Evolutionary conservation across 1,140 invertebrate species (phyloP), one percentile per base, ranked within the genome.

Genomic region (Gonatopus flavifemur): DNA sequence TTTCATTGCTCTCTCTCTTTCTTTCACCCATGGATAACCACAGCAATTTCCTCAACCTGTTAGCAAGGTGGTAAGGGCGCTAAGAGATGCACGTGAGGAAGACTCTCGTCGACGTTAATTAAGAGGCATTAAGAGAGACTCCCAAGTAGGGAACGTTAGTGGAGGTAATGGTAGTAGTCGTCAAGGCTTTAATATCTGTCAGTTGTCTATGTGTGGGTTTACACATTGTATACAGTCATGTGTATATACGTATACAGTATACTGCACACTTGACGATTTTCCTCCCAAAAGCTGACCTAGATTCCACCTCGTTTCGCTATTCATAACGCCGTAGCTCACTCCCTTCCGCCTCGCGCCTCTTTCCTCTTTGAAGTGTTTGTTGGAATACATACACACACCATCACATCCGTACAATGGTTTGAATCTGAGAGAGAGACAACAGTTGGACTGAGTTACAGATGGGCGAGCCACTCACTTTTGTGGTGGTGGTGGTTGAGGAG

Each of bases 81-180:
- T 53, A 36, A 59, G 40, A n/a, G 52, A 55, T 55, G 58, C 44
- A 32, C 44, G 52, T 18, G 38, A 33, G 36, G 20, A 24, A 45
- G 31, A 32, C 56, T 55, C 39, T 51, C 43, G 40, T 59, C 47
- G 38, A 46, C 55, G 50, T 59, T 59, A 59, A 59, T 55, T 59
- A 59, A 60, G 52, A 55, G 44, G 53, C 52, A 59, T 61, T 61
- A 59, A 59, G 52, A n/a, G n/a, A 55, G 57, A 47, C 43, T 60
- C 46, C 16, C n/a, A n/a, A n/a, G n/a, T n/a, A 15, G 42, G 52
- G 44, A 52, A 59, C 28, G 25, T 22, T 30, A n/a, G n/a, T n/a
- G n/a, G n/a, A n/a, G n/a, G n/a, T n/a, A n/a, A n/a, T n/a, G n/a
- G n/a, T n/a, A n/a, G n/a, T n/a, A 48, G 33, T 59, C 47, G 49